These are phyloP conservation scores for Carollia perspicillata DNA, from an alignment of 2,113 vertebrate species.

Conservation along the genomic window DNA sequence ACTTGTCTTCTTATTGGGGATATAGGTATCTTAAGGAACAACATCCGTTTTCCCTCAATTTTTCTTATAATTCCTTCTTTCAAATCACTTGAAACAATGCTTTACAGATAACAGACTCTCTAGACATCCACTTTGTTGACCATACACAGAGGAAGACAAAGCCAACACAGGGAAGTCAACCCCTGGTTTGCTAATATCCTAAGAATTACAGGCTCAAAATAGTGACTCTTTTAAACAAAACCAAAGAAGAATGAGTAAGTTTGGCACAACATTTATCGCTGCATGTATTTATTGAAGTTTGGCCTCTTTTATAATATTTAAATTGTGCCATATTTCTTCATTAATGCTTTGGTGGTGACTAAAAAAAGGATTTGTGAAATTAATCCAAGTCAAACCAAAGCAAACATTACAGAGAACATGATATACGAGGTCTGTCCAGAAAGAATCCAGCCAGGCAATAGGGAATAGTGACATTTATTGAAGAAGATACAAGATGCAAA, in stretches of 20 bases:
- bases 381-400: neutral
- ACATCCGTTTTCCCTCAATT: neutral
- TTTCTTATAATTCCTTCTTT: neutral
- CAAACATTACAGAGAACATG: neutral
- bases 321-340: neutral
- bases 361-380: neutral
- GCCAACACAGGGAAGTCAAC: neutral
- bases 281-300: neutral
- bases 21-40: neutral
- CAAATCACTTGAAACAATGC: neutral
- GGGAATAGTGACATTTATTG: too few species aligned
- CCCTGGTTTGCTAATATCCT: neutral
- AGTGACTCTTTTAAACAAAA: neutral
- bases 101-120: neutral
- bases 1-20: neutral
- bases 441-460: too few species aligned
- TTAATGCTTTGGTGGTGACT: neutral
- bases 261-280: neutral
- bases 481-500: too few species aligned
- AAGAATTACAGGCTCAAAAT: neutral
- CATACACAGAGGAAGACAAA: neutral
- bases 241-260: neutral
- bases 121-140: neutral
- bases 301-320: neutral
- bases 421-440: too few species aligned